Percentiles rank a stretch among this genome's conserved stretches.
phyloP scores from a whole-genome alignment of 2,797 vertebrate species.

The Danio tinwini region DNA sequence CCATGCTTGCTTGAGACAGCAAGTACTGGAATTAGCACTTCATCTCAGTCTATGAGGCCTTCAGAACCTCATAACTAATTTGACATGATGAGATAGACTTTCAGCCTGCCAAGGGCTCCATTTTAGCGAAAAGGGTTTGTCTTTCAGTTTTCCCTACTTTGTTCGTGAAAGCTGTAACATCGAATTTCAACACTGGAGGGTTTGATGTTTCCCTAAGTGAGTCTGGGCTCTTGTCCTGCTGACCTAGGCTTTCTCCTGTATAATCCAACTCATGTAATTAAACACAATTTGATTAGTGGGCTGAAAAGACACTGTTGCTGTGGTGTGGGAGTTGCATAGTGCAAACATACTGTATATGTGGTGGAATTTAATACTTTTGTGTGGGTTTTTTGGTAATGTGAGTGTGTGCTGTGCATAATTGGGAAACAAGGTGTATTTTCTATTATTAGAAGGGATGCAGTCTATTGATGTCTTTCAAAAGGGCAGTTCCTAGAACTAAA shows the following conservation, averaged over 20 bases:
- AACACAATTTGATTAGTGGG: constrained; percentile 35
- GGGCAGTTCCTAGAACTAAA: neutral
- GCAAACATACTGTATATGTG: neutral
- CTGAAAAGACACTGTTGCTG: constrained; percentile 20
- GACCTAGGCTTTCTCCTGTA: constrained; percentile 18
- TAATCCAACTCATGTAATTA: constrained; percentile 29
- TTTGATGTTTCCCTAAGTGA: constrained; percentile 8
- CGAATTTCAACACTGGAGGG: constrained; percentile 1
- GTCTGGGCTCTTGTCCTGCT: constrained; percentile 30
- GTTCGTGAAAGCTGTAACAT: neutral
- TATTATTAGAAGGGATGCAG: neutral
- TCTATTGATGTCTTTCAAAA: constrained; percentile 5
- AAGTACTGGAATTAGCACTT: constrained; percentile 21
- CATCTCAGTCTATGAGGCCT: neutral
- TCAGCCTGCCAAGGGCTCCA: neutral
- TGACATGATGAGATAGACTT: neutral
- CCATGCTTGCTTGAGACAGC: neutral
- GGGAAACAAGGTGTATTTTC: constrained; percentile 15
- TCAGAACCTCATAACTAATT: constrained; percentile 12
- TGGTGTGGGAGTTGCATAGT: neutral
- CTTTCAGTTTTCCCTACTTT: neutral
- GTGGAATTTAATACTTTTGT: constrained; percentile 8
- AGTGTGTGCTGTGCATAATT: constrained; percentile 11
- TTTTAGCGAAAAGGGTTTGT: neutral
- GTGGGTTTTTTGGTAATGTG: constrained; percentile 20